Base-by-base conservation (phyloP, 2,797 vertebrate species). In the Rallus crepitans region DNA sequence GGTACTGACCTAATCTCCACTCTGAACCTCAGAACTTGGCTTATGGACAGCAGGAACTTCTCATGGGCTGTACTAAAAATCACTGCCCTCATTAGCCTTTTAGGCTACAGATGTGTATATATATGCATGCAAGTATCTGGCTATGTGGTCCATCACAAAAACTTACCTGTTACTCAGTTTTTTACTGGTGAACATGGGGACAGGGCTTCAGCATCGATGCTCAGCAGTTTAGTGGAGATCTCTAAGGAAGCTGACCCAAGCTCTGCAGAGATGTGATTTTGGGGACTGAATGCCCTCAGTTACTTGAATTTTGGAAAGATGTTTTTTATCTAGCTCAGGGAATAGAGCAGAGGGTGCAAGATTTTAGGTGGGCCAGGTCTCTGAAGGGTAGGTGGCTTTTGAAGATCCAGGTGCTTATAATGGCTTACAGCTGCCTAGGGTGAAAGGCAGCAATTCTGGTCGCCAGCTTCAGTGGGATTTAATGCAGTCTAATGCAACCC, bases 31-130 rank as follows among this genome's bases (percentile, higher is more conserved):
- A 8, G 37, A 37, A 5, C 37, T 10, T 14, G 19, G n/a, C 60
- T 37, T 47, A 28, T 69, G 50, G 21, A 72, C 12, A 37, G n/a
- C 4, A 40, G 48, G 37, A 73, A 25, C n/a, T 68, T 47, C 50
- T 47, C 23, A 27, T 15, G 42, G 23, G 9, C 18, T n/a, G 14
- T n/a, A 45, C 39, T 59, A 33, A 64, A 70, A 63, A 12, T 14
- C 28, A 18, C 21, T 45, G 23, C 10, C 17, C 31, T 42, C 35
- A 21, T 45, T 13, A 63, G 7, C 27, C 9, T 16, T 56, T 37
- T n/a, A 48, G 45, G 23, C 23, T 19, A 13, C 0, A 9, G 33
- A 28, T 1, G 3, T 37, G 9, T 6, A 8, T 50, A n/a, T 6
- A 6, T 8, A 7, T 17, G 10, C n/a, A 45, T 7, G 18, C 7